Percentiles rank a stretch among this genome's conserved stretches.
phyloP scores from a whole-genome alignment of 2,797 vertebrate species.

The Coluber constrictor region DNA sequence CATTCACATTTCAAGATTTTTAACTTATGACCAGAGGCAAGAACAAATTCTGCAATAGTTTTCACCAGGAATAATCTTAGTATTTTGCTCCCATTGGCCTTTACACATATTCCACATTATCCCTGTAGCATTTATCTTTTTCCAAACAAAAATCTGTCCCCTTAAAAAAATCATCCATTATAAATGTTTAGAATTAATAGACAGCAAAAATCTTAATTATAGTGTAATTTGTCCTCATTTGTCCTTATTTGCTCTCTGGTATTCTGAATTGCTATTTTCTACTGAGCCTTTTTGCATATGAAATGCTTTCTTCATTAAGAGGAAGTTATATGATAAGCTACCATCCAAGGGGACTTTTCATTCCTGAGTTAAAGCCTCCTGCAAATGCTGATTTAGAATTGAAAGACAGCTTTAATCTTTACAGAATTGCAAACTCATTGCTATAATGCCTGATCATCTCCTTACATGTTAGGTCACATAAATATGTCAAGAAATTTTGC shows the following conservation, averaged over 20 bases:
- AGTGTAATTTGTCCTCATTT: neutral
- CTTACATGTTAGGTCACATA: constrained; percentile 52
- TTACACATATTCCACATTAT: neutral
- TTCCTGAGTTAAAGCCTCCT: constrained; percentile 18
- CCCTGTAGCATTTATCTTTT: neutral
- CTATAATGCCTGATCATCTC: constrained; percentile 43
- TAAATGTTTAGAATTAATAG: constrained; percentile 1
- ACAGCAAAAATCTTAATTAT: neutral
- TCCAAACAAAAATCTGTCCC: neutral
- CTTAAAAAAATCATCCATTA: neutral
- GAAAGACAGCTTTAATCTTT: constrained; percentile 40
- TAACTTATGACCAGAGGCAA: neutral
- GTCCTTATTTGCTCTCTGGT: neutral
- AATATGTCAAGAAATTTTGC: constrained; percentile 56
- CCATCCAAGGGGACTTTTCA: constrained; percentile 37
- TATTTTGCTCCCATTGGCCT: neutral
- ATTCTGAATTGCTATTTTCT: constrained; percentile 17
- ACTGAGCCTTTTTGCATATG: constrained; percentile 7
- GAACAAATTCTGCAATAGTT: neutral
- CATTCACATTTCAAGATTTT: neutral
- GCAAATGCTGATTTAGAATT: constrained; percentile 37
- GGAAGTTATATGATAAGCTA: constrained; percentile 32
- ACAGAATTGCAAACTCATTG: constrained; percentile 9
- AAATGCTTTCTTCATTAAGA: constrained; percentile 16
- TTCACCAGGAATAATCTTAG: neutral